Percentiles rank a stretch among this genome's conserved stretches.
These are phyloP conservation scores for Danio kyathit DNA, from an alignment of 2,797 vertebrate species.

Conservation along the genomic window DNA sequence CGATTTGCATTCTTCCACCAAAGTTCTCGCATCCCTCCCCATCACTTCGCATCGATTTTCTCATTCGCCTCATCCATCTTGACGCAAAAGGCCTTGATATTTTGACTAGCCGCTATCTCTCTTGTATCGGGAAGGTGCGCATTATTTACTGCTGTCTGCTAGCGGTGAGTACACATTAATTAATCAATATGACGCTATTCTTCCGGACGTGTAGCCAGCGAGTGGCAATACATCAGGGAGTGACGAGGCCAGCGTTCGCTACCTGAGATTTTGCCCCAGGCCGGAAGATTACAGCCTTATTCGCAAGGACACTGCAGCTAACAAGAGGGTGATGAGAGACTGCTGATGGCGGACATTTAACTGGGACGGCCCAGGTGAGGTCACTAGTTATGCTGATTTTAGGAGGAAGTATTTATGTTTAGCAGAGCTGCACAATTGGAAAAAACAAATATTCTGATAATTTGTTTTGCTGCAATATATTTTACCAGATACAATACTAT, in stretches of 20 bases:
- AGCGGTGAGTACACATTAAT: conserved; percentile 72
- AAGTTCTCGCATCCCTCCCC: conserved; percentile 35
- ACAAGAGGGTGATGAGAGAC: conserved; percentile 11
- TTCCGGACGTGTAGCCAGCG: conserved; percentile 57
- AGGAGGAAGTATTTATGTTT: not conserved
- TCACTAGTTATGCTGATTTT: not conserved
- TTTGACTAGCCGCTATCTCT: conserved; percentile 75
- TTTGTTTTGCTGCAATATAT: too few relatives aligned
- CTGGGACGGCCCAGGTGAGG: not conserved
- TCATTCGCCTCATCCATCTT: conserved; percentile 74
- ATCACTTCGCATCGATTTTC: conserved; percentile 70
- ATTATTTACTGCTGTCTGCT: conserved; percentile 76
- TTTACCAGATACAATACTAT: too few relatives aligned
- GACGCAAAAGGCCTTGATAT: conserved; percentile 69
- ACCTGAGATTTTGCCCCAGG: conserved; percentile 14
- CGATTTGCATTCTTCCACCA: conserved; percentile 51
- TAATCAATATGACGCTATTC: conserved; percentile 73
- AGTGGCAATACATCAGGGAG: conserved; percentile 51
- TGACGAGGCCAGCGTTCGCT: conserved; percentile 49
- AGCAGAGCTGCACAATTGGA: too few relatives aligned
- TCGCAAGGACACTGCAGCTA: conserved; percentile 10
- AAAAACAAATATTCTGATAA: too few relatives aligned
- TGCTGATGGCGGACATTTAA: not conserved
- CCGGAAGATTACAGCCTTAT: conserved; percentile 6
- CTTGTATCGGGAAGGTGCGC: conserved; percentile 63